These are phyloP conservation scores for Alligator mississippiensis DNA, from an alignment of 2,113 vertebrate genomes.

Conservation along the genomic window DNA sequence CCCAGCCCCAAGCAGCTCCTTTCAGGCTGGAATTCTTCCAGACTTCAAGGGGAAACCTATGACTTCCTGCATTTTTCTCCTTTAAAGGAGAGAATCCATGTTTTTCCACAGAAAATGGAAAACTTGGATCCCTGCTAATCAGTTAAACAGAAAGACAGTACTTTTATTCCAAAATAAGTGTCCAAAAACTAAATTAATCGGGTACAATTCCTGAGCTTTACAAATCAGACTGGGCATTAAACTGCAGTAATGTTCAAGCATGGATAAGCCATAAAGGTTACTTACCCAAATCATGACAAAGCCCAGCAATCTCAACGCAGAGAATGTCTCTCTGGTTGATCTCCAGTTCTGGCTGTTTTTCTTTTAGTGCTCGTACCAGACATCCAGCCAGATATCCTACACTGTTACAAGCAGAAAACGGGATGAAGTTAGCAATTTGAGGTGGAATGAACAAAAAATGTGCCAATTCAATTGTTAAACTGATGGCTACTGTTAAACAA, in stretches of 20 bases:
- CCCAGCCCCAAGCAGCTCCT: too few relatives aligned
- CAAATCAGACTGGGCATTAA: too few relatives aligned
- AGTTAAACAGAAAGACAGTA: too few relatives aligned
- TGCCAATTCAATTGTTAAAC: not conserved
- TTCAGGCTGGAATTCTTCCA: too few relatives aligned
- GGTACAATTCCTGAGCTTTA: too few relatives aligned
- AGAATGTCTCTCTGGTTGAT: slow-evolving; percentile 88
- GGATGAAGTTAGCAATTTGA: not conserved
- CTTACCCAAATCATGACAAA: slow-evolving; percentile 96
- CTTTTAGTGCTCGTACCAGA: slow-evolving; percentile 82
- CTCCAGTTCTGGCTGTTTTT: slow-evolving; percentile 87
- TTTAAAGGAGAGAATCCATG: too few relatives aligned
- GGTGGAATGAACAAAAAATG: not conserved
- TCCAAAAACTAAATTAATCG: too few relatives aligned
- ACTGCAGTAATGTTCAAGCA: not conserved
- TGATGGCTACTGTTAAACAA: not conserved
- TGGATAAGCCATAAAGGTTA: not conserved
- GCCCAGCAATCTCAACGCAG: slow-evolving; percentile 95
- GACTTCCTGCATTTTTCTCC: too few relatives aligned
- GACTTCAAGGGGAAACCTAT: too few relatives aligned
- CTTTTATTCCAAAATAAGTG: too few relatives aligned
- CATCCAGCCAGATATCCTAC: slow-evolving; percentile 89
- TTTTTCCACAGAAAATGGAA: too few relatives aligned
- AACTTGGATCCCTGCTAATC: too few relatives aligned
- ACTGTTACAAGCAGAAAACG: slow-evolving; percentile 65